phyloP scores from a whole-genome alignment of 2,113 vertebrate species.

The Mohoua ochrocephala region DNA sequence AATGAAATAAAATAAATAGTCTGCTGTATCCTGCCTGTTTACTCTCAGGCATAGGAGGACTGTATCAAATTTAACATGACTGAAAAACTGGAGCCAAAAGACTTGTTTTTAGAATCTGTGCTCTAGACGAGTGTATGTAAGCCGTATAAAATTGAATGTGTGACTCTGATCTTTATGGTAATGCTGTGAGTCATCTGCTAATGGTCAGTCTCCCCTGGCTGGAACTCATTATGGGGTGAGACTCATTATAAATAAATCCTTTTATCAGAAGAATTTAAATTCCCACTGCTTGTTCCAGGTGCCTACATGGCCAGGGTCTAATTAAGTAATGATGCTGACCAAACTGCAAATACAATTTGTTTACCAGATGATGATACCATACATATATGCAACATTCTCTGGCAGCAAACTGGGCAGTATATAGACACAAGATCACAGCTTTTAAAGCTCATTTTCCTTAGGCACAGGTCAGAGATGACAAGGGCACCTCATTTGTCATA shows the following conservation, averaged over 20 bases:
- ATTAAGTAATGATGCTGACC: constrained; percentile 54
- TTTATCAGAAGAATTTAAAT: constrained; percentile 62
- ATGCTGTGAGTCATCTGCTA: constrained; percentile 29
- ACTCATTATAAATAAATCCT: constrained; percentile 65
- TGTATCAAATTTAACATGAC: background rate
- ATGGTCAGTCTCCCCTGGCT: constrained; percentile 4
- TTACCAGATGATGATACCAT: background rate
- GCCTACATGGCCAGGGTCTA: constrained; percentile 47
- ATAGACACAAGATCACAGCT: background rate
- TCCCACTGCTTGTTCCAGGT: constrained; percentile 44
- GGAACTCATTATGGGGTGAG: constrained; percentile 19
- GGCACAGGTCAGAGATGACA: background rate
- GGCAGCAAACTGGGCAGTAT: background rate
- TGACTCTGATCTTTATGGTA: constrained; percentile 18
- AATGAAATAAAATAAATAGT: constrained; percentile 11
- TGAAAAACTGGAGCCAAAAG: background rate
- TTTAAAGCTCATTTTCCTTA: background rate
- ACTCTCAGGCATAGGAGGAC: background rate
- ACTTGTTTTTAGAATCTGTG: background rate
- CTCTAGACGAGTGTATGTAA: background rate
- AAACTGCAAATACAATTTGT: constrained; percentile 10
- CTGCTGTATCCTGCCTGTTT: background rate
- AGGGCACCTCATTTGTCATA: background rate
- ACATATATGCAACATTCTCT: background rate
- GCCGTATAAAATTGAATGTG: background rate